Base-by-base conservation (phyloP, 1,140 invertebrate genomes). In the Drosophila hydei region DNA sequence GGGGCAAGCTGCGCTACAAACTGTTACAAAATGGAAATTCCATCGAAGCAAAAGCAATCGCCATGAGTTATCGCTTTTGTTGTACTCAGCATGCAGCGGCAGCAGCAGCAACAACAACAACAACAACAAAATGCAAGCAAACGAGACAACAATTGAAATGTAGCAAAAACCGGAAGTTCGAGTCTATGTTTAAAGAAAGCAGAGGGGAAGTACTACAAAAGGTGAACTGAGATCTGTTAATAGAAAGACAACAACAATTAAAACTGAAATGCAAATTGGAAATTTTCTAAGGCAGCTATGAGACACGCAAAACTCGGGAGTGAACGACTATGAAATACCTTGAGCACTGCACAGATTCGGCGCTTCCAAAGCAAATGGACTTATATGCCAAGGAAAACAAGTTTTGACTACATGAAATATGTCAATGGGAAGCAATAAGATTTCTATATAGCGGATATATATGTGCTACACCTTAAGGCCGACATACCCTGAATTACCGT, bases 1-100 rank as follows among this genome's bases (percentile, higher is more conserved):
- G 11, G 45, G 51, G 56, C 19, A 72, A 64, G 75, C 61, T 75
- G 48, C 59, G 65, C 59, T 79, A 59, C 75, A 84, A 77, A 85
- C 80, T 79, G 73, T 84, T 85, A 77, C 80, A 77, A 84, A 85
- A 84, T 85, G 73, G 69, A 84, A 84, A 85, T 85, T 85, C 73
- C 80, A 64, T 74, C 54, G 61, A 77, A 64, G 77, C 80, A 80
- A 79, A 85, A 85, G 76, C 76, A 84, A 85, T 84, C 72, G 75
- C 63, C 52, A 71, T 48, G 51, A 72, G 78, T 72, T 72, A 72
- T 67, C 52, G 69, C 30, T 64, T 42, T 36, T 30, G 42, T 62
- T 51, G 25, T 21, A 11, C 11, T n/a, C 48, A 18, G 33, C 38
- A n/a, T 45, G 21, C 19, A 43, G 23, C 19, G 16, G 3, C 27